Conservation (phyloP, 2,797 vertebrate genomes). For the Microctenopoma stevenorrisi region DNA sequence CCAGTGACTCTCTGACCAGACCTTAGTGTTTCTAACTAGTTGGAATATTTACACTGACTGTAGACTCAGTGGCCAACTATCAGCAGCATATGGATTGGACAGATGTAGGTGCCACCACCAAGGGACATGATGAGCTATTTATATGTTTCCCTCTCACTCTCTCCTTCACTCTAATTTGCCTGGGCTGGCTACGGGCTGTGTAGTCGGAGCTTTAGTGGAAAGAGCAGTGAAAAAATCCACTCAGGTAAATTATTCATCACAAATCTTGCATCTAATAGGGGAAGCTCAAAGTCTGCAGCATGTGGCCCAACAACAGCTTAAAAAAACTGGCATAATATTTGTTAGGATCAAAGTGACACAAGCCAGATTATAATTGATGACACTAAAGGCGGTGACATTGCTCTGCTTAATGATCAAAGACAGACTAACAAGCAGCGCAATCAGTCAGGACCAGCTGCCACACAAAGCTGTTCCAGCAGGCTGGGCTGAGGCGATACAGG, state of each 20-base stretch:
- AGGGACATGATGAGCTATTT: slow-evolving; percentile 51
- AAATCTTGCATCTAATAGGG: slow-evolving; percentile 34
- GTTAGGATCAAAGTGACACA: slow-evolving; percentile 62
- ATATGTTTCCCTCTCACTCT: slow-evolving; percentile 25
- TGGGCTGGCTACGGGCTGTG: slow-evolving; percentile 33
- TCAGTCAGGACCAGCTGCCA: slow-evolving; percentile 48
- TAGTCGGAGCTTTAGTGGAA: slow-evolving; percentile 25
- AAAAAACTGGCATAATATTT: slow-evolving; percentile 60
- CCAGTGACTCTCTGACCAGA: background rate
- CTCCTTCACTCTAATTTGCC: slow-evolving; percentile 28
- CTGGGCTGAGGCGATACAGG: slow-evolving; percentile 23
- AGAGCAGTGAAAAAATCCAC: slow-evolving; percentile 43
- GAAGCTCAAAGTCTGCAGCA: slow-evolving; percentile 22
- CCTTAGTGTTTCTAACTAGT: background rate
- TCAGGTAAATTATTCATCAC: slow-evolving; percentile 68
- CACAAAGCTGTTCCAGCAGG: slow-evolving; percentile 35
- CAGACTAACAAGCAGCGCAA: slow-evolving; percentile 58
- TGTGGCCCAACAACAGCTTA: slow-evolving; percentile 36
- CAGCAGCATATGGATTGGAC: slow-evolving; percentile 54
- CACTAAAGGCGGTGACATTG: slow-evolving; percentile 58
- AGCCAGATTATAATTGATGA: slow-evolving; percentile 61
- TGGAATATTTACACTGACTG: slow-evolving; percentile 6
- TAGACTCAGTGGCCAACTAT: slow-evolving; percentile 23
- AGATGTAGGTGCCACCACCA: slow-evolving; percentile 52
- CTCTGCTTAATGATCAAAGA: slow-evolving; percentile 69